Conservation (phyloP, 2,113 vertebrate species). For the Pelecanoides urinatrix region DNA sequence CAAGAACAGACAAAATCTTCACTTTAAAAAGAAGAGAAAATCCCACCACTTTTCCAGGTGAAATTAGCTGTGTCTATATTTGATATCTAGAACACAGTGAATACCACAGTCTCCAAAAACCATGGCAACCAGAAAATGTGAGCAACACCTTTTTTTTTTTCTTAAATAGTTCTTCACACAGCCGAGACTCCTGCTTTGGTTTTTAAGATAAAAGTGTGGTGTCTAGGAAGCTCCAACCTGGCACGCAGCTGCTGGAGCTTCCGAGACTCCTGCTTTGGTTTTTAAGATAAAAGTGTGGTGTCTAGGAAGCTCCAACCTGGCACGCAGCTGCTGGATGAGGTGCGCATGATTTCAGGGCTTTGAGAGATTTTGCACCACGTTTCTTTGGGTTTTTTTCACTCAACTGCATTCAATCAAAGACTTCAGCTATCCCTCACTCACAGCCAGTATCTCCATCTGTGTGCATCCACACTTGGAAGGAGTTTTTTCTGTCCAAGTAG, state of each 20-base stretch:
- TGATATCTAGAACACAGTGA: neutral
- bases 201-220: neutral
- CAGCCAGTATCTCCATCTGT: neutral
- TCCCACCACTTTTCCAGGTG: neutral
- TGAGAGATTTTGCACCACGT: neutral
- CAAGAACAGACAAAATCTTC: neutral
- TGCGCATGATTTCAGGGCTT: neutral
- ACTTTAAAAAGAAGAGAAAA: neutral
- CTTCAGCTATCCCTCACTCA: neutral
- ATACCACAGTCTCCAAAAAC: neutral
- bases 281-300: neutral
- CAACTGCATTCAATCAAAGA: neutral
- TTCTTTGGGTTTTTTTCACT: neutral
- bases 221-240: no score
- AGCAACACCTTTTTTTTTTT: neutral
- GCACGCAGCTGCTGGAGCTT: neutral
- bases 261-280: neutral
- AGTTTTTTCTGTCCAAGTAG: neutral
- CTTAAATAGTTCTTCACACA: neutral
- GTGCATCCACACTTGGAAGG: neutral
- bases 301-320: neutral
- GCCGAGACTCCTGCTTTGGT: neutral
- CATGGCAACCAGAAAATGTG: slow-evolving; percentile 28
- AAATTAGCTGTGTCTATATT: neutral
- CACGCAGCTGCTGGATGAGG: neutral